A percentile compares a stretch with the other conserved stretches of the same genome.
Conservation (phyloP, 1,140 invertebrate genomes). For the Drosophila trapezifrons region DNA sequence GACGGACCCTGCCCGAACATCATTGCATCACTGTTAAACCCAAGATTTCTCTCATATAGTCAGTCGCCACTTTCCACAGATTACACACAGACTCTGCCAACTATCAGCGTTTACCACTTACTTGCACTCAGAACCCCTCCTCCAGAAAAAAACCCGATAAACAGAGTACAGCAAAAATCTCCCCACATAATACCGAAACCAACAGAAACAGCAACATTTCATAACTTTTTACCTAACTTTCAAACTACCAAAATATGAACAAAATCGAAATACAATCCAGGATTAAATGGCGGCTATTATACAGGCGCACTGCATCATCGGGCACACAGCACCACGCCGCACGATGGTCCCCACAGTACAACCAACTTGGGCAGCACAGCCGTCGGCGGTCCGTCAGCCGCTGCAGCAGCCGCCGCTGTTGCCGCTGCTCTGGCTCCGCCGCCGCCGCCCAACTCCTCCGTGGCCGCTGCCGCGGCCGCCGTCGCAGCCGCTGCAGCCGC, state of each 20-base stretch:
- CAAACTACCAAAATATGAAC: slow-evolving; percentile 65
- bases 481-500: slow-evolving; percentile 71
- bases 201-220: slow-evolving; percentile 47
- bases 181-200: slow-evolving; percentile 34
- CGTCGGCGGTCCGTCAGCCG: slow-evolving; percentile 74
- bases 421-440: slow-evolving; percentile 84
- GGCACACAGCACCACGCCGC: slow-evolving; percentile 91
- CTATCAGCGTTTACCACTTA: slow-evolving; percentile 19
- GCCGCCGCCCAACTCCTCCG: slow-evolving; percentile 63
- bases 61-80: slow-evolving; percentile 19
- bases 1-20: background rate
- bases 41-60: slow-evolving; percentile 20
- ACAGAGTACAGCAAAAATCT: slow-evolving; percentile 23
- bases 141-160: slow-evolving; percentile 9
- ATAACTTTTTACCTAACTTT: slow-evolving; percentile 47
- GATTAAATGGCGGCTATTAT: slow-evolving; percentile 90
- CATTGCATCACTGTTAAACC: slow-evolving; percentile 13
- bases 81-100: slow-evolving; percentile 32
- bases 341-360: slow-evolving; percentile 88
- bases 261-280: slow-evolving; percentile 85
- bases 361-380: slow-evolving; percentile 68
- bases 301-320: slow-evolving; percentile 90
- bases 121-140: slow-evolving; percentile 23
- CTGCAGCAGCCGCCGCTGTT: slow-evolving; percentile 82
- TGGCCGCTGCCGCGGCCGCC: slow-evolving; percentile 85